Evolutionary conservation across 2,797 vertebrate genomes (phyloP), one percentile per base, ranked within the genome.

Genomic region (Lacerta agilis): DNA sequence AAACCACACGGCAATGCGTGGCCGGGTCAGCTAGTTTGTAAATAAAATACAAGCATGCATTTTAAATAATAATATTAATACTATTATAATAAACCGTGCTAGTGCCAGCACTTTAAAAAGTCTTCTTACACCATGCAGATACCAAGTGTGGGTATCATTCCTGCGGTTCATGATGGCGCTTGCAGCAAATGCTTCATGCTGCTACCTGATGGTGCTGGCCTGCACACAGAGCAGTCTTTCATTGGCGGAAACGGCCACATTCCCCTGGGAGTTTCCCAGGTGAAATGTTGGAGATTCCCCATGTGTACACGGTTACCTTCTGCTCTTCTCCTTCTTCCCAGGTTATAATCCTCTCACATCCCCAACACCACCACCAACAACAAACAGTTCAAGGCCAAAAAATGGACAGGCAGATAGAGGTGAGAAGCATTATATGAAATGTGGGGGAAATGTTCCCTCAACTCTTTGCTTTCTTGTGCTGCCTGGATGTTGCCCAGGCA

Each of bases 401-500:
- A 77, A 38, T 76, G 23, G 67, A 13, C 25, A 77, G 10, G 49
- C 45, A 72, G 20, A 18, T 11, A 29, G 80, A 82, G 8, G 23
- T 67, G 25, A n/a, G 11, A 80, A 64, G 29, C 15, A 41, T 76
- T 41, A 23, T 75, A 61, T 18, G 20, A 20, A 6, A 76, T 64
- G 72, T 41, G 11, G 73, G 18, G 38, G 15, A 6, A 38, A 18
- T 20, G 23, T 17, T 38, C 25, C 43, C 58, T 77, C 17, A 66
- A 43, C 27, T 43, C 71, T 55, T 85, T 15, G 27, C 17, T 43
- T 66, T 43, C 38, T 66, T 23, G 3, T 87, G 87, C 94, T 92
- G 93, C 92, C 94, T 96, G 91, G 69, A 94, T 94, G 82, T 93
- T 94, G 92, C 92, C 88, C 82, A 87, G 82, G 67, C 78, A 85